phyloP scores from a whole-genome alignment of 2,113 vertebrate genomes.

The Oenanthe melanoleuca region DNA sequence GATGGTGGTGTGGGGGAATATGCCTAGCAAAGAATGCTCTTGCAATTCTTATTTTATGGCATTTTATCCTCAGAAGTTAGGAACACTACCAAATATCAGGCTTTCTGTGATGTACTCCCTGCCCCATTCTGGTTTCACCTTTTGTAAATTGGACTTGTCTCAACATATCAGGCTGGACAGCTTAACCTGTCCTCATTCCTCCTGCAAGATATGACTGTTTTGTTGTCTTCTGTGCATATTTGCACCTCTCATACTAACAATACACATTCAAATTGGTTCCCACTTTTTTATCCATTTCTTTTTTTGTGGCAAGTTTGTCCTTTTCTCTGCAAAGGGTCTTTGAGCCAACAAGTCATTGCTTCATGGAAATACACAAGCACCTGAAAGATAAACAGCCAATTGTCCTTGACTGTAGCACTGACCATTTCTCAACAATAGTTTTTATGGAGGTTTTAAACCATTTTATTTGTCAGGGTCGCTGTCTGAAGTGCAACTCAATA shows the following conservation, averaged over 20 bases:
- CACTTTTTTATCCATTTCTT: background rate
- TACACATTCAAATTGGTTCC: background rate
- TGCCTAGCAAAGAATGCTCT: background rate
- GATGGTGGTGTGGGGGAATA: background rate
- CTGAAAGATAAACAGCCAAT: background rate
- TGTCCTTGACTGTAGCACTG: background rate
- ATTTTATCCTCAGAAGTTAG: background rate
- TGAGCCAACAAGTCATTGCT: background rate
- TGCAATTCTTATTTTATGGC: background rate
- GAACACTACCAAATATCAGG: background rate
- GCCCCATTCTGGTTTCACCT: background rate
- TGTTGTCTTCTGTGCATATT: background rate
- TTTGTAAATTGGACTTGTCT: background rate
- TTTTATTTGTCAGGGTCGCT: background rate
- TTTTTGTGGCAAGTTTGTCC: background rate
- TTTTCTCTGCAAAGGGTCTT: background rate
- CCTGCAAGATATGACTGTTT: background rate
- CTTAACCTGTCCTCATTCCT: background rate
- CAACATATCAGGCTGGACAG: background rate
- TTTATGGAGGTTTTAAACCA: background rate
- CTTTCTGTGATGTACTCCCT: background rate
- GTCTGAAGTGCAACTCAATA: background rate
- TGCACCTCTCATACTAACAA: background rate
- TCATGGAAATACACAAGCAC: background rate
- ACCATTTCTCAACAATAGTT: background rate